These are phyloP conservation scores for Pseudopipra pipra DNA, from an alignment of 2,113 vertebrate genomes.

Conservation along the genomic window DNA sequence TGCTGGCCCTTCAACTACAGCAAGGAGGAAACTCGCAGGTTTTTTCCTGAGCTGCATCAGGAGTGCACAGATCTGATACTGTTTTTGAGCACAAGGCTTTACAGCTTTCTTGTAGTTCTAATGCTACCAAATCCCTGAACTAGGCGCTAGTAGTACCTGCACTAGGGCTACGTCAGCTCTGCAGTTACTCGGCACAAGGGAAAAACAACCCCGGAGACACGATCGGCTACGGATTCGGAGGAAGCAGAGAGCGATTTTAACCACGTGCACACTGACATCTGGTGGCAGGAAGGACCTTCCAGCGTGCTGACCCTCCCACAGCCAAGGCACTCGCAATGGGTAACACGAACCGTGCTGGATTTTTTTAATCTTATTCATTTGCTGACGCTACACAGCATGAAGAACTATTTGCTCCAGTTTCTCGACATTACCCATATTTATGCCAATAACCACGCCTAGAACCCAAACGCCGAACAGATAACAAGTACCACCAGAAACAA, in stretches of 20 bases:
- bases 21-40: background rate
- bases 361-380: background rate
- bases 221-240: background rate
- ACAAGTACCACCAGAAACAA: background rate
- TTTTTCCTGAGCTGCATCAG: background rate
- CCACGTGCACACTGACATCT: constrained; percentile 59
- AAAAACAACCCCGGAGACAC: background rate
- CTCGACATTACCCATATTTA: background rate
- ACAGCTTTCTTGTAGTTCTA: background rate
- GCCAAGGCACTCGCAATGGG: accelerated
- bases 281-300: constrained; percentile 16
- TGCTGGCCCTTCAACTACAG: background rate
- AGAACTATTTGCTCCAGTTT: background rate
- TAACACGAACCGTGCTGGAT: background rate
- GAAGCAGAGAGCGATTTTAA: background rate
- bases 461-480: background rate
- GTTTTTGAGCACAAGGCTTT: background rate
- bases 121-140: background rate
- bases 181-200: background rate
- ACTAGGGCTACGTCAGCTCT: background rate
- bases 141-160: background rate
- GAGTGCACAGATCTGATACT: background rate
- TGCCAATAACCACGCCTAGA: background rate
- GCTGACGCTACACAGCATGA: accelerated
- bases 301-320: background rate